Evolutionary conservation across 2,113 vertebrate species (phyloP), one percentile per base, ranked within the genome.

Genomic region (Nycticebus coucang): DNA sequence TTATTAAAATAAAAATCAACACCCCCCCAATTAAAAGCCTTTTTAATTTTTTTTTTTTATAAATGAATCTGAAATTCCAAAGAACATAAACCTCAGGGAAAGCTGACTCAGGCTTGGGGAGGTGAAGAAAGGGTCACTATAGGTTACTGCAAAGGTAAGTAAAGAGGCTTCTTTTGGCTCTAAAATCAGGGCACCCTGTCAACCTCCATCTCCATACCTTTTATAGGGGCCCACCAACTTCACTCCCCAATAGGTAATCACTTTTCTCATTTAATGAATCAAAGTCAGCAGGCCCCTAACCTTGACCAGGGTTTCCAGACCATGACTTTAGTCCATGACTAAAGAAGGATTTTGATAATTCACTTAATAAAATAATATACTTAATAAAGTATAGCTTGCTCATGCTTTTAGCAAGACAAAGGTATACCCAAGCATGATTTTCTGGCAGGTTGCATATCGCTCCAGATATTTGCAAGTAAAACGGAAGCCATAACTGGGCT

Each of bases 391-490:
- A 8, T 3, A 68, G n/a, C 35, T 95, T 93, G 89, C 68, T 80
- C 69, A 33, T 21, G 64, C 8, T 55, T 91, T 81, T 74, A 74
- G 35, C 33, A 7, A 83, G 88, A 68, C 59, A 68, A 91, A 84
- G 57, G 50, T 26, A 15, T 75, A 15, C 21, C 24, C 57, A 74
- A 96, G 28, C 37, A 68, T 33, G 37, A 24, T 82, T 91, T 91
- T 75, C 62, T 79, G 50, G 82, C 37, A 85, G 80, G 30, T 21
- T 37, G 26, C 28, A 19, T 26, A 90, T 18, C 24, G 60, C 37
- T 95, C 62, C 60, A 82, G 60, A 81, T 92, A 97, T 85, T 59
- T 82, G 66, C 86, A 95, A 75, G 85, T 75, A 71, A 79, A 97
- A 84, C 0, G 9, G 62, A 94, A 95, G 90, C 60, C 26, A 64